These are phyloP conservation scores for Cepaea nemoralis DNA, from an alignment of 1,140 invertebrate genomes.

Conservation along the genomic window DNA sequence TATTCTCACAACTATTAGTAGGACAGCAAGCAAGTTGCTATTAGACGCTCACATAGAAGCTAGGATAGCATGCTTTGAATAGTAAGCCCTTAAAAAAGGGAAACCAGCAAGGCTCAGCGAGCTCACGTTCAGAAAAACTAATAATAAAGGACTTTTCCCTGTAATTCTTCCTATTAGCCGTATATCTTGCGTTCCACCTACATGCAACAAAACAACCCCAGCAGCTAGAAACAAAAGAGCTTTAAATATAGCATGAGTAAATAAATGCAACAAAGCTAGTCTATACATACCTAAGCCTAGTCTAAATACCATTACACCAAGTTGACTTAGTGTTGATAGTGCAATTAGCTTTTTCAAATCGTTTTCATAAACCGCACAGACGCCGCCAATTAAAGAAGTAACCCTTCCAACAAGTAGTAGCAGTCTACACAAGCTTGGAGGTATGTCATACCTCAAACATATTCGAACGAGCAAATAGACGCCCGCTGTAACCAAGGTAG, in stretches of 20 bases:
- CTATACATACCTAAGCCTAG: conserved; percentile 69
- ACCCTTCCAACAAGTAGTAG: conserved; percentile 33
- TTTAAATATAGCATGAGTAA: conserved; percentile 75
- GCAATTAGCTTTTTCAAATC: conserved; percentile 76
- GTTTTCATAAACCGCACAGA: conserved; percentile 32
- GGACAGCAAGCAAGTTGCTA: too few relatives aligned
- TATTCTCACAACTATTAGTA: too few relatives aligned
- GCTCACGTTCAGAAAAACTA: background rate
- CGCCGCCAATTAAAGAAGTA: conserved; percentile 40
- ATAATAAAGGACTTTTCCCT: background rate
- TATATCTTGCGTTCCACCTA: conserved; percentile 1
- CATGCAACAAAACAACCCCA: conserved; percentile 21
- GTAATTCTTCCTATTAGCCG: background rate
- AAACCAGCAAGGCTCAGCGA: background rate
- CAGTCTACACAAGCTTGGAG: conserved; percentile 45
- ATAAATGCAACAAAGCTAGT: conserved; percentile 78
- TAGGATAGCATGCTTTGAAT: too few relatives aligned
- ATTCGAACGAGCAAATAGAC: conserved; percentile 81
- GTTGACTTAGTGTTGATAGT: conserved; percentile 80
- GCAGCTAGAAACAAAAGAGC: conserved; percentile 40
- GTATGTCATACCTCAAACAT: background rate
- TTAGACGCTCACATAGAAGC: too few relatives aligned
- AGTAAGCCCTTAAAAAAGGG: conserved; percentile 4
- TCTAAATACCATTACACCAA: conserved; percentile 79
- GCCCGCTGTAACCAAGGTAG: conserved; percentile 81